Evolutionary conservation across 1,140 invertebrate genomes (phyloP).

Genomic region (Panagrolaimus sp.): DNA sequence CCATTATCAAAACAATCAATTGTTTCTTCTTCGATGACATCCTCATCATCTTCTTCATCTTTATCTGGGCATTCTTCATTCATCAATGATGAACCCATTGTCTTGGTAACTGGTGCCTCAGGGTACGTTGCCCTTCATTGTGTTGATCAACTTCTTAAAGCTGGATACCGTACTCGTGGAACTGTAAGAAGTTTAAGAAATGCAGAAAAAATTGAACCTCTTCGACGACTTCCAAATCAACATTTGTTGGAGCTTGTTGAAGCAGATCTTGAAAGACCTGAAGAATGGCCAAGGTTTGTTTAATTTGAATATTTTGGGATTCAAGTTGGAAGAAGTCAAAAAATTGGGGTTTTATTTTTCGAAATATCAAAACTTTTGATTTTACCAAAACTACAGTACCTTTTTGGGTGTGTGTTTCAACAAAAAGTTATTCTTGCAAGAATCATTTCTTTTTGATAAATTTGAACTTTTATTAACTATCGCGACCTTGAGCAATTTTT

Average conservation of each 20-base stretch:
- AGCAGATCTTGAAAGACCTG: constrained; percentile 59
- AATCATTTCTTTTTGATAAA: no score
- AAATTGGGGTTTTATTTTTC: no score
- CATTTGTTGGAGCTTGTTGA: constrained; percentile 62
- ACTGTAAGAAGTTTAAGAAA: constrained; percentile 64
- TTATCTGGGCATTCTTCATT: neutral
- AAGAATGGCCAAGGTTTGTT: constrained; percentile 26
- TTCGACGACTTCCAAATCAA: constrained; percentile 58
- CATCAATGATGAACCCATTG: constrained; percentile 24
- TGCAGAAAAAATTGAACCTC: constrained; percentile 60
- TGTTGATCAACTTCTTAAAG: constrained; percentile 63
- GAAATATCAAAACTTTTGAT: no score
- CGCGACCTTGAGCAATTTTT: constrained; percentile 6
- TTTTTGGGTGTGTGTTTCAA: no score
- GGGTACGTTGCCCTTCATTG: constrained; percentile 65
- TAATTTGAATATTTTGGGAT: no score
- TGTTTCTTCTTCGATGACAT: no score
- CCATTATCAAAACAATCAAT: no score
- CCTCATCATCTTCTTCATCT: no score
- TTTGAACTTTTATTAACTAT: no score
- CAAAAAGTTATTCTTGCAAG: no score
- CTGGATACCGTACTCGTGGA: constrained; percentile 64
- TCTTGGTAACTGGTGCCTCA: constrained; percentile 65
- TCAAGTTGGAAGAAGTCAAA: no score
- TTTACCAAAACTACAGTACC: no score